Evolutionary conservation across 1,140 invertebrate genomes (phyloP).

Genomic region (Anastatus disparis): DNA sequence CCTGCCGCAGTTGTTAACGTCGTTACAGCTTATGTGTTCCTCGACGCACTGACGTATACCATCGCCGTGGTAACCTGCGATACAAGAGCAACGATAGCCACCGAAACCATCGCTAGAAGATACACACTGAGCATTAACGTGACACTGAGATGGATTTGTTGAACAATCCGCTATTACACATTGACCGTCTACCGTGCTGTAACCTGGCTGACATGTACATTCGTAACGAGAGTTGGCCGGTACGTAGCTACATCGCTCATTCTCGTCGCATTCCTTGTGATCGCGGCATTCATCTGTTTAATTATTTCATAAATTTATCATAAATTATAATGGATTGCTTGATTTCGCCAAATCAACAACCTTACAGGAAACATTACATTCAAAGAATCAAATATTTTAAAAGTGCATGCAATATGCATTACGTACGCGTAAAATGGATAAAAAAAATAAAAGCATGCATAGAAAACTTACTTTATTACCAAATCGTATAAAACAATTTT

Average conservation of each 20-base stretch:
- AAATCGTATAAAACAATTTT: too few species aligned
- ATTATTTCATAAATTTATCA: too few species aligned
- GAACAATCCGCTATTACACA: constrained; percentile 68
- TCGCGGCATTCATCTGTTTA: constrained; percentile 75
- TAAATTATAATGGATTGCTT: too few species aligned
- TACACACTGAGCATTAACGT: constrained; percentile 73
- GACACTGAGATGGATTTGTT: constrained; percentile 68
- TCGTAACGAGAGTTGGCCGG: constrained; percentile 69
- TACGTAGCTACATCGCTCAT: constrained; percentile 81
- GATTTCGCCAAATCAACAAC: too few species aligned
- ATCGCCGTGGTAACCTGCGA: constrained; percentile 81
- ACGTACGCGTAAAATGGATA: too few species aligned
- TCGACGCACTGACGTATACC: constrained; percentile 75
- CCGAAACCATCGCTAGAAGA: constrained; percentile 61
- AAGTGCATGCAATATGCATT: too few species aligned
- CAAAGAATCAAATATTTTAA: too few species aligned
- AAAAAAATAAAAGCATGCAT: too few species aligned
- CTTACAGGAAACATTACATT: too few species aligned
- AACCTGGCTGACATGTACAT: constrained; percentile 77
- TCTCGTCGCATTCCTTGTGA: constrained; percentile 77
- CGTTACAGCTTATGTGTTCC: constrained; percentile 79
- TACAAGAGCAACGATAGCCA: constrained; percentile 81
- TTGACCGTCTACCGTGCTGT: constrained; percentile 66
- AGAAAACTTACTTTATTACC: too few species aligned
- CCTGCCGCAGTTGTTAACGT: constrained; percentile 82